These are phyloP conservation scores for Cossypha caffra DNA, from an alignment of 2,797 vertebrate species.

Conservation along the genomic window DNA sequence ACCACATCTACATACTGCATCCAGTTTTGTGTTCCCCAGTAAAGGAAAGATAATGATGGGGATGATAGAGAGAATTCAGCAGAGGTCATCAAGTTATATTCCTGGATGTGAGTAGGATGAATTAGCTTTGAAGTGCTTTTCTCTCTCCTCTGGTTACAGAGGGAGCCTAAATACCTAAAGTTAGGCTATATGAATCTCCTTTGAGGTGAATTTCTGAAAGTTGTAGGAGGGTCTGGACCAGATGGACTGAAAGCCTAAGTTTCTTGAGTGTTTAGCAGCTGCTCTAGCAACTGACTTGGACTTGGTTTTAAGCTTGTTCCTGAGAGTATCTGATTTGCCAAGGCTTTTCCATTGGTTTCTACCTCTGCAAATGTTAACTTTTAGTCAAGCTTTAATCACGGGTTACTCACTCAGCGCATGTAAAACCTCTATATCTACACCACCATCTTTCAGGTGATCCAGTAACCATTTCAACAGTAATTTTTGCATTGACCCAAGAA, in stretches of 20 bases:
- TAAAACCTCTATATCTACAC: neutral
- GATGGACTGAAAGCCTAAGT: neutral
- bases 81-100: neutral
- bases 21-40: neutral
- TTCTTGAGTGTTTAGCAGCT: neutral
- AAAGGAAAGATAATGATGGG: neutral
- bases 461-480: neutral
- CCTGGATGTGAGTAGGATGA: neutral
- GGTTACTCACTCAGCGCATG: neutral
- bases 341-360: neutral
- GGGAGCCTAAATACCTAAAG: neutral
- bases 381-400: neutral
- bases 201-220: neutral
- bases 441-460: neutral
- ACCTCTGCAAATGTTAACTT: neutral
- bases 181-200: accelerated
- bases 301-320: neutral
- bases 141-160: neutral
- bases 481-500: neutral
- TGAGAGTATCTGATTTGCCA: neutral
- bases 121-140: neutral
- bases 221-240: neutral
- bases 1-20: neutral
- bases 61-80: neutral
- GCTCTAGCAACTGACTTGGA: neutral